phyloP scores from a whole-genome alignment of 92 coral and sea anemone species.

The Blastomussa wellsi region DNA sequence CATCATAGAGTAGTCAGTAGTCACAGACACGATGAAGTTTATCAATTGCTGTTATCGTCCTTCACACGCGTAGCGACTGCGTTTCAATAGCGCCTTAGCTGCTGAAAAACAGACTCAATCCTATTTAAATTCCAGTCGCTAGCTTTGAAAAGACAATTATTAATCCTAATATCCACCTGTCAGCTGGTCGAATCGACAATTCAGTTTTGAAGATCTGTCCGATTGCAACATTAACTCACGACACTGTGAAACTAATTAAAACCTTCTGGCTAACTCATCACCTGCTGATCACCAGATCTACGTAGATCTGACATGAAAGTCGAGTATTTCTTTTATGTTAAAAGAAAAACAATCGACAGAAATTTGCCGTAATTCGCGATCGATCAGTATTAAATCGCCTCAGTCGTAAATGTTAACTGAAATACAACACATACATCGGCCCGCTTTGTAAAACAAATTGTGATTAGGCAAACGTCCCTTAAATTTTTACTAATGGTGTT shows the following conservation, averaged over 20 bases:
- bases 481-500: neutral
- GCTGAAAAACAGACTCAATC: neutral
- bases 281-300: neutral
- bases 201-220: neutral
- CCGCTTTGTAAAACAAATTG: neutral
- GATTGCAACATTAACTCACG: neutral
- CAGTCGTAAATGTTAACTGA: neutral
- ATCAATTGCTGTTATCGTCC: neutral
- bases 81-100: neutral
- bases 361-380: neutral
- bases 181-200: neutral
- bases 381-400: too few relatives aligned
- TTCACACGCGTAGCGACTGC: neutral
- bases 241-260: conserved; percentile 4
- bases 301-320: neutral
- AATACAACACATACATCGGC: neutral
- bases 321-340: neutral
- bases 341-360: neutral
- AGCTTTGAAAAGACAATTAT: neutral
- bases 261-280: neutral
- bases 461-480: neutral
- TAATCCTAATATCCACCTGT: neutral
- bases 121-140: neutral
- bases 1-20: neutral
- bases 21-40: neutral